Conservation (phyloP, 1,140 invertebrate genomes). For the Pectinophora gossypiella region DNA sequence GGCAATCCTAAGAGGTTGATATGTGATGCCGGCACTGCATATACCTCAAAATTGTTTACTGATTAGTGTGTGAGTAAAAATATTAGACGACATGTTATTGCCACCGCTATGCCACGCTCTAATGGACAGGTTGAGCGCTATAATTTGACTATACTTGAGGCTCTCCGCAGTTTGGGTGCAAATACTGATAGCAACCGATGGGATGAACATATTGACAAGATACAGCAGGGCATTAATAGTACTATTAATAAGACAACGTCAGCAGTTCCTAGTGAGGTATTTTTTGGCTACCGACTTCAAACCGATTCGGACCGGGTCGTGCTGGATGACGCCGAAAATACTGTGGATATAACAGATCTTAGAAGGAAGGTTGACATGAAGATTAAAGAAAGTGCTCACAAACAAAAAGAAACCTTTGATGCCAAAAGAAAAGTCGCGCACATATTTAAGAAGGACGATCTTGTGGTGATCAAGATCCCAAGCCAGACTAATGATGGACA, state of each 20-base stretch:
- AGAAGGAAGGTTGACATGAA: not conserved
- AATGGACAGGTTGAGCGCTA: not conserved
- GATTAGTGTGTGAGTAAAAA: not conserved
- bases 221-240: too few species aligned
- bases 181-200: not conserved
- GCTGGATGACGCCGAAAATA: not conserved
- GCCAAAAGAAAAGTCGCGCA: not conserved
- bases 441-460: not conserved
- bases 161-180: not conserved
- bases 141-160: not conserved
- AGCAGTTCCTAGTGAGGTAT: conserved; percentile 25
- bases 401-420: not conserved
- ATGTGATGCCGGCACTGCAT: not conserved
- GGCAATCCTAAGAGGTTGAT: too few species aligned
- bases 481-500: not conserved
- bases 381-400: not conserved
- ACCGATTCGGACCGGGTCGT: not conserved
- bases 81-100: not conserved
- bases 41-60: not conserved
- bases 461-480: not conserved
- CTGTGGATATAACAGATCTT: not conserved
- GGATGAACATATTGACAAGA: not conserved
- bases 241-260: not conserved
- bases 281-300: conserved; percentile 5
- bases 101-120: not conserved